Evolutionary conservation across 2,113 vertebrate genomes (phyloP), one percentile per base, ranked within the genome.

Genomic region (Pelodiscus sinensis): DNA sequence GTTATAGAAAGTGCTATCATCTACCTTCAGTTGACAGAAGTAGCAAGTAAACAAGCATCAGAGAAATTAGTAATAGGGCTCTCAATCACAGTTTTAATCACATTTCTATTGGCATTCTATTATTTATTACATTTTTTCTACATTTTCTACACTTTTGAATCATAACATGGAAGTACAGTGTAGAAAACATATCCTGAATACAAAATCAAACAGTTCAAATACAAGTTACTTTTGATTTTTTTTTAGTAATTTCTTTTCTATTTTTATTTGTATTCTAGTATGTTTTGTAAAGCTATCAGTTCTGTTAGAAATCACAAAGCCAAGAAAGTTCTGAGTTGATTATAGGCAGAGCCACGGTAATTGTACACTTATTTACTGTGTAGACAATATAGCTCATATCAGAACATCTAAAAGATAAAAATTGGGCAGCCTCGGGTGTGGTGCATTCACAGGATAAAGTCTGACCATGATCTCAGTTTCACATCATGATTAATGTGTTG

Each of bases 361-460:
- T 44, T 44, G 44, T 44, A 44, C 10, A 19, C 3, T 6, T 92
- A 84, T 82, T 82, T 56, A 93, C 19, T n/a, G 84, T 65, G 6
- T 82, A 3, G 57, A 68, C 86, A 58, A 10, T 25, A 58, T 58
- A 22, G 12, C 57, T 25, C 13, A 35, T 90, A 88, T 79, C 12
- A 85, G 56, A 18, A n/a, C n/a, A 81, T 91, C 44, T 73, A 71
- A 35, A 35, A n/a, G 16, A 71, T 85, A 22, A 79, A 85, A 90
- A 24, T 0, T 2, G 27, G 4, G 10, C 1, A 2, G 12, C 84
- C 94, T 89, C 35, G 75, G 14, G 16, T 68, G 21, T n/a, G 84
- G 58, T 78, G 13, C 38, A 14, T n/a, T 2, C 78, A 2, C 9
- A 44, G 77, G 50, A 31, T 12, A 16, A 25, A 81, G 12, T 79